phyloP scores from a whole-genome alignment of 2,113 vertebrate genomes.

The Isichthys henryi region DNA sequence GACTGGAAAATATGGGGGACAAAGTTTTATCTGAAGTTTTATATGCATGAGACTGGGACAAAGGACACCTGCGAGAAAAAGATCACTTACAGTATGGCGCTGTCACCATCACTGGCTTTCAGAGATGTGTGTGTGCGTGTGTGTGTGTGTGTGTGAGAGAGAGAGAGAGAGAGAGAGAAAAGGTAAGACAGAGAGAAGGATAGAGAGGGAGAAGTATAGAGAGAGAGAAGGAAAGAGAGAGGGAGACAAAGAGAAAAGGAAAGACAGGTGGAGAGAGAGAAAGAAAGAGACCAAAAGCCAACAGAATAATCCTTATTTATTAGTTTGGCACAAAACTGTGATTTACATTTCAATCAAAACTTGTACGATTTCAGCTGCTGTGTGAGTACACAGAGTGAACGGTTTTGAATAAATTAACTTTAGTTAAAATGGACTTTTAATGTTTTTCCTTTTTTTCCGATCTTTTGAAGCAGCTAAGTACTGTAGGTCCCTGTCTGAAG shows the following conservation, averaged over 20 bases:
- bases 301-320: background rate
- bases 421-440: background rate
- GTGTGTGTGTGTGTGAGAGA: too few relatives aligned
- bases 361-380: background rate
- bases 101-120: too few relatives aligned
- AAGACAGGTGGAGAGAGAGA: too few relatives aligned
- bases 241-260: too few relatives aligned
- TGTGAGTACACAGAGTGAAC: background rate
- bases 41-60: background rate
- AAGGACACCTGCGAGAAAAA: too few relatives aligned
- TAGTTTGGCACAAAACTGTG: background rate
- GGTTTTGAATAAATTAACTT: background rate
- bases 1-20: background rate
- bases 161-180: too few relatives aligned
- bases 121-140: too few relatives aligned
- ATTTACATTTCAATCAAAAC: background rate
- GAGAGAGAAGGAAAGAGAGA: too few relatives aligned
- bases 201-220: too few relatives aligned
- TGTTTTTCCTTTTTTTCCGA: background rate
- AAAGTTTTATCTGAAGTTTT: background rate
- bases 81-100: too few relatives aligned
- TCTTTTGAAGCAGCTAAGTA: background rate
- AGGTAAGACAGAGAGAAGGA: too few relatives aligned
- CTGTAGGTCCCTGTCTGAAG: background rate
- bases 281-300: background rate